Base-by-base conservation (phyloP, 2,113 vertebrate species). In the Thamnophis sirtalis region DNA sequence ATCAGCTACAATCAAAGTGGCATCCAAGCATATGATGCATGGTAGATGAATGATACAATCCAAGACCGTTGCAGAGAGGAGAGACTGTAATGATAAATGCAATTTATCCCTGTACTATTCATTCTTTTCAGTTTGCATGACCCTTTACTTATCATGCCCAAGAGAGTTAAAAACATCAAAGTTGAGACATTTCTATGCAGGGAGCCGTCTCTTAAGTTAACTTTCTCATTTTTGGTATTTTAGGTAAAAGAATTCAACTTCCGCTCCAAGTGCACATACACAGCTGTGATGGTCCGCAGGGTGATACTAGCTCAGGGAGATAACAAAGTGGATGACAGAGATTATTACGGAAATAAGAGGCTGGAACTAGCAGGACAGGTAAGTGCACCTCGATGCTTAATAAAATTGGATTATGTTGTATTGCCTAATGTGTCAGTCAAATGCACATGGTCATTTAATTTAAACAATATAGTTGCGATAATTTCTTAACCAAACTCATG, bases 211-310 rank as follows among this genome's bases (percentile, higher is more conserved):
- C 17, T 58, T 48, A n/a, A 58, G 3, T 50, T 56, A n/a, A 21
- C 17, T 38, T 91, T 63, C 55, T 58, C 4, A 53, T 50, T 95
- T 88, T 85, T 85, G 95, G 49, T 80, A 93, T 96, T 94, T 17
- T 91, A 99, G 99, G 99, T 99, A 22, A 99, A 99, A 94, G 99
- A 99, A 94, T 99, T 99, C 97, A 99, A 99, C 96, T 99, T 99
- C 95, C 97, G 99, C 94, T 98, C 99, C 1, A 99, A 99, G 94
- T 99, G 99, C 91, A 98, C 99, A 94, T 99, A 99, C 96, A 98
- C 99, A 48, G 99, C 99, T 9, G 99, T 99, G 94, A 99, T 99
- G 99, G 99, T 99, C 19, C 98, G 99, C 92, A 98, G 99, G 93
- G 99, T 99, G 38, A 99, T 99, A 95, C 97, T 99, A 95, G 99